A percentile compares a stretch with the other conserved stretches of the same genome.
Evolutionary conservation across 2,888 invertebrate genomes (phyloP).

Genomic region (Eudasyphora cyanicolor): DNA sequence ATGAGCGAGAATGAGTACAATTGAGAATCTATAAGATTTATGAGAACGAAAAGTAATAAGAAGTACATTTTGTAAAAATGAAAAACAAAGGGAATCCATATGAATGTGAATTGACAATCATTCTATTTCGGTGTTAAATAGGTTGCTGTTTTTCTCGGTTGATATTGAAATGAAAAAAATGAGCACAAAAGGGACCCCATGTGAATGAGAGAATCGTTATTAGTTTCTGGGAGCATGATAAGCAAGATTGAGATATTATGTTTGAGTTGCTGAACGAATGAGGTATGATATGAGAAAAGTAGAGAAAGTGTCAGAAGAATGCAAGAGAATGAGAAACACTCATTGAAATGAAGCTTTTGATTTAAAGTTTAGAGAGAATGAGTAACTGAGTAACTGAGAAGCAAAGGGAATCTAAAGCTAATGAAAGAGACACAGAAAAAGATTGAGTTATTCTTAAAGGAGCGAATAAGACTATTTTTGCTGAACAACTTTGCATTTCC

Average conservation of each 20-base stretch:
- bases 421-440: background rate
- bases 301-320: background rate
- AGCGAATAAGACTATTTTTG: background rate
- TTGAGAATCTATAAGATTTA: background rate
- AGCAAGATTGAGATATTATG: background rate
- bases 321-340: background rate
- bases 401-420: background rate
- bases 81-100: background rate
- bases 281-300: background rate
- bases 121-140: background rate
- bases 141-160: background rate
- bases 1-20: too few species aligned
- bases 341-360: background rate
- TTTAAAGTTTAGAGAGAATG: background rate
- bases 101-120: background rate
- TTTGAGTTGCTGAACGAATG: background rate
- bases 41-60: background rate
- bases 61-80: background rate
- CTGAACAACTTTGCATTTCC: too few species aligned
- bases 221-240: background rate
- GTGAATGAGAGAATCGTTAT: background rate
- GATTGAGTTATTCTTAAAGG: background rate
- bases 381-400: too few species aligned
- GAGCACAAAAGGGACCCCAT: background rate
- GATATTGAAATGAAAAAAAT: background rate